A percentile compares a stretch with the other conserved stretches of the same genome.
Evolutionary conservation across 2,888 invertebrate genomes (phyloP).

Genomic region (Imbricaverruca yamaguchii): DNA sequence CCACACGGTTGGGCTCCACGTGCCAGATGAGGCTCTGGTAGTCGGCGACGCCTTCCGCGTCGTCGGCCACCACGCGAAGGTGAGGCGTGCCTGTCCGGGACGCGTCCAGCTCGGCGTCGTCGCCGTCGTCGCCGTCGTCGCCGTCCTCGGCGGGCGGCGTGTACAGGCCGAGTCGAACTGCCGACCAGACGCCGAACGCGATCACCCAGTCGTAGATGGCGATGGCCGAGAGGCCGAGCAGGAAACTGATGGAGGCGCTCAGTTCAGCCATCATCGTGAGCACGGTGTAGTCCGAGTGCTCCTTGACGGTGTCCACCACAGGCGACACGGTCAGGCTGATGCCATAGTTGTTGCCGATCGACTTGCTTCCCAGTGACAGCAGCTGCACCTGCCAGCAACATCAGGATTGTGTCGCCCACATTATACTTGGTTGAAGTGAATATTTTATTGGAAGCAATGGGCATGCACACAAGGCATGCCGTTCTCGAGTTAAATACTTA

Average conservation of each 20-base stretch:
- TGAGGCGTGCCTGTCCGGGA: background rate
- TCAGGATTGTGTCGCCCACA: background rate
- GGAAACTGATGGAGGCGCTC: conserved; percentile 3
- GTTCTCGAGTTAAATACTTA: no score
- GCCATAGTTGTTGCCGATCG: background rate
- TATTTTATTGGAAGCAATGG: no score
- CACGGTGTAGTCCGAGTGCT: background rate
- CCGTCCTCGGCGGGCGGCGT: background rate
- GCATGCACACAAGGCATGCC: no score
- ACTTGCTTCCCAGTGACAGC: background rate
- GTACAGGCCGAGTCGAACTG: background rate
- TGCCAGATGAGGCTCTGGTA: background rate
- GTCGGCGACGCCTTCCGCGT: background rate
- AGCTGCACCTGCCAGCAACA: background rate
- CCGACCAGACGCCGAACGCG: background rate
- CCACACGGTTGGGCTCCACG: background rate
- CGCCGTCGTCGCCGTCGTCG: background rate
- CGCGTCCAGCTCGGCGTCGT: background rate
- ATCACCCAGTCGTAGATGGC: conserved; percentile 2
- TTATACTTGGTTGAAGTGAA: no score
- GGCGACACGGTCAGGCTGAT: background rate
- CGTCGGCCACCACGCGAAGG: background rate
- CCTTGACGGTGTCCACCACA: background rate
- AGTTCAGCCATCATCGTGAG: background rate
- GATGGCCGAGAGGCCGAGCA: background rate